Evolutionary conservation across 2,797 vertebrate genomes (phyloP).

Genomic region (Pseudotriccus pelzelni): DNA sequence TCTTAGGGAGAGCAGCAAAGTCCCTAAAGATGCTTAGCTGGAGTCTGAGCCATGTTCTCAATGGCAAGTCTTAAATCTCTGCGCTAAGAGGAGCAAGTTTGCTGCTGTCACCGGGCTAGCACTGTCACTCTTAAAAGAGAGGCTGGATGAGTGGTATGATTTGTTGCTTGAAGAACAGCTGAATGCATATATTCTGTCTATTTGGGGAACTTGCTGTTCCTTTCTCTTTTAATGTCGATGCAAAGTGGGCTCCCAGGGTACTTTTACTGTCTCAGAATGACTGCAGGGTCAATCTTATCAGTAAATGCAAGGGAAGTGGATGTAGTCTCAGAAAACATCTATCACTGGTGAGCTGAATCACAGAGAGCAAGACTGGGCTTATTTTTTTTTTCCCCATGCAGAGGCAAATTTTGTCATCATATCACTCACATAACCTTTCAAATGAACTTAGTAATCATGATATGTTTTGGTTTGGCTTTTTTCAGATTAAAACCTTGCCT

Average conservation of each 20-base stretch:
- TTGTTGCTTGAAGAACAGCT: not conserved
- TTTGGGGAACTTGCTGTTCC: not conserved
- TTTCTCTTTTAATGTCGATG: not conserved
- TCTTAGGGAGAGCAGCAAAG: not conserved
- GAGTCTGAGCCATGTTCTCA: not conserved
- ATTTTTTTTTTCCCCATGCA: not conserved
- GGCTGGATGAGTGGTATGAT: not conserved
- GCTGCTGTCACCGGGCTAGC: not conserved
- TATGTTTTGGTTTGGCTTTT: constrained; percentile 56
- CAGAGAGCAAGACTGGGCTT: not conserved
- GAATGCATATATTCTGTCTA: not conserved
- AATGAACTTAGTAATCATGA: constrained; percentile 51
- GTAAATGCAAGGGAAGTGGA: not conserved
- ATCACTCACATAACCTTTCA: constrained; percentile 48
- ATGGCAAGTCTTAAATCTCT: not conserved
- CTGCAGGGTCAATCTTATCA: not conserved
- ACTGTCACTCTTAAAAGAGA: not conserved
- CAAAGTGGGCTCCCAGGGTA: not conserved
- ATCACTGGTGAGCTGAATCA: constrained; percentile 1
- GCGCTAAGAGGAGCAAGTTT: not conserved
- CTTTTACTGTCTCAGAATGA: not conserved
- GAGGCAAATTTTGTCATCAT: constrained; percentile 22
- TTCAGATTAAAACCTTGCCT: constrained; percentile 44
- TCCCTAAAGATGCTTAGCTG: not conserved
- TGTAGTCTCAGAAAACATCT: not conserved